Evolutionary conservation across 2,888 invertebrate genomes (phyloP).

Genomic region (Oligia fasciuncula): DNA sequence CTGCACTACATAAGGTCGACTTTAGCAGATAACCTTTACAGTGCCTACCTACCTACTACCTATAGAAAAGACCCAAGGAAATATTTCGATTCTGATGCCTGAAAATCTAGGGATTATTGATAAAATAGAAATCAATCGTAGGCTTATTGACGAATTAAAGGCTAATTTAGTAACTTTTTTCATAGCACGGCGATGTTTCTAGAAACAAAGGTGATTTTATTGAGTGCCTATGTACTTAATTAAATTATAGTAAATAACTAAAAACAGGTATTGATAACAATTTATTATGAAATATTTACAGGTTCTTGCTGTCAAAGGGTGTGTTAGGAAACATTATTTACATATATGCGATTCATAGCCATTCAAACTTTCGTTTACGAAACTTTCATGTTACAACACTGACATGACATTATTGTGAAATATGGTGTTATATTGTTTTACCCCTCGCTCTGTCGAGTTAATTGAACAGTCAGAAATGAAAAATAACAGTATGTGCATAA

Average conservation of each 20-base stretch:
- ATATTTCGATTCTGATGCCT: background rate
- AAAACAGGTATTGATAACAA: slow-evolving; percentile 22
- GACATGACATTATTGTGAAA: slow-evolving; percentile 40
- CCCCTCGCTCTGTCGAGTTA: background rate
- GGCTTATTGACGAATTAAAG: background rate
- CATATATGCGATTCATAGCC: slow-evolving; percentile 50
- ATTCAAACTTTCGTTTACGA: slow-evolving; percentile 52
- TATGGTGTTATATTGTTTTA: slow-evolving; percentile 40
- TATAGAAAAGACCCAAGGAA: too few relatives aligned
- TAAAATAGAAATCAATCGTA: background rate
- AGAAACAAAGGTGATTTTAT: slow-evolving; percentile 1
- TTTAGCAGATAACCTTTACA: background rate
- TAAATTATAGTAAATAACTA: slow-evolving; percentile 34
- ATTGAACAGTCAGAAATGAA: slow-evolving; percentile 16
- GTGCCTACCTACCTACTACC: too few relatives aligned
- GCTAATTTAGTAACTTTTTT: background rate
- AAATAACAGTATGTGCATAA: slow-evolving; percentile 1
- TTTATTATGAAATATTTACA: slow-evolving; percentile 36
- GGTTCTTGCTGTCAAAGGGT: slow-evolving; percentile 36
- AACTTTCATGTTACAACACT: slow-evolving; percentile 50
- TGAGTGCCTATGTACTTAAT: slow-evolving; percentile 8
- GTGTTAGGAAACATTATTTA: slow-evolving; percentile 54
- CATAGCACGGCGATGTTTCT: background rate
- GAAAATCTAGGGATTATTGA: background rate
- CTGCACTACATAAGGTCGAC: background rate